These are phyloP conservation scores for Phymastichus coffea DNA, from an alignment of 1,140 invertebrate genomes.

Conservation along the genomic window DNA sequence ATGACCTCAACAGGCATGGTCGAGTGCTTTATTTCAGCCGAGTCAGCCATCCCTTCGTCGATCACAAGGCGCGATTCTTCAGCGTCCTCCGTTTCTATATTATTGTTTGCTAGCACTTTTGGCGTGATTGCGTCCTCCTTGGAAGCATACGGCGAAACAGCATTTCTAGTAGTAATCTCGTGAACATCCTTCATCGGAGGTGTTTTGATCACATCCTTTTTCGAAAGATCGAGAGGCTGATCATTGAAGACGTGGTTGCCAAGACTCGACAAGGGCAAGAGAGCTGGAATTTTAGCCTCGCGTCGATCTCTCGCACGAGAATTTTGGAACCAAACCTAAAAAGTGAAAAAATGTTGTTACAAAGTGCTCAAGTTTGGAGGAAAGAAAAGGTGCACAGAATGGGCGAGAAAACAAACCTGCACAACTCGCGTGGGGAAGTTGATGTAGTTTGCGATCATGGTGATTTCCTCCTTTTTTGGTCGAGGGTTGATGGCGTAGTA, in stretches of 20 bases:
- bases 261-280: conserved; percentile 59
- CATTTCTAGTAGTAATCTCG: conserved; percentile 41
- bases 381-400: neutral
- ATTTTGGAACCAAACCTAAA: conserved; percentile 90
- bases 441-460: conserved; percentile 84
- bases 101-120: conserved; percentile 15
- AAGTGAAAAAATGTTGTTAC: neutral
- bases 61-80: conserved; percentile 53
- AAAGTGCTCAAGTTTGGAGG: neutral
- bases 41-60: conserved; percentile 56
- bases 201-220: conserved; percentile 53
- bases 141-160: conserved; percentile 38
- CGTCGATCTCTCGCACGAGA: conserved; percentile 88
- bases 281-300: conserved; percentile 63
- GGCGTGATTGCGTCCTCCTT: conserved; percentile 36
- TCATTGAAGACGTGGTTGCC: conserved; percentile 53
- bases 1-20: conserved; percentile 31
- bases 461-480: conserved; percentile 90
- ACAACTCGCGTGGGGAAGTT: conserved; percentile 91
- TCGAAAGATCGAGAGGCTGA: conserved; percentile 85
- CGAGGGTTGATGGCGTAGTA: conserved; percentile 88
- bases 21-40: conserved; percentile 50
- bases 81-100: conserved; percentile 41
- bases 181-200: conserved; percentile 39
- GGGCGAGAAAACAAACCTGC: conserved; percentile 63